These are phyloP conservation scores for Sciurus niger DNA, from an alignment of 2,113 vertebrate genomes.

Conservation along the genomic window DNA sequence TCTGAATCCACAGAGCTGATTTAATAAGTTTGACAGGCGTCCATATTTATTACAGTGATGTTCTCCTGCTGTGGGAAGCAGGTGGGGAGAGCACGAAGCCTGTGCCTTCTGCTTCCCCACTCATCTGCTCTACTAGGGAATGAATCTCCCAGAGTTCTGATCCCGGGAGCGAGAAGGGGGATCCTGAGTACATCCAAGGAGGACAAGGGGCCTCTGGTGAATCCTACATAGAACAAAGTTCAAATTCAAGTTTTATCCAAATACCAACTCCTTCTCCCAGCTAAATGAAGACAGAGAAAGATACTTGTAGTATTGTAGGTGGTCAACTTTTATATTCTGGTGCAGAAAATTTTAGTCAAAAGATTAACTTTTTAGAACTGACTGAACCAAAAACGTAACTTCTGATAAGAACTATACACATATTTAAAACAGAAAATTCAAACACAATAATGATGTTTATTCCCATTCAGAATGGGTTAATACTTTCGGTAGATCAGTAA, in stretches of 20 bases:
- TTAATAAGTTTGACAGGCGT: not conserved
- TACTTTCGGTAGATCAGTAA: not conserved
- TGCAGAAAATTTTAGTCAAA: not conserved
- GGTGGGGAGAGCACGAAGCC: not conserved
- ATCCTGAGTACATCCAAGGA: not conserved
- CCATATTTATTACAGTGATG: not conserved
- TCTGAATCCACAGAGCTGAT: slow-evolving; percentile 12
- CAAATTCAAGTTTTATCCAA: slow-evolving; percentile 33
- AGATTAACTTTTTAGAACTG: slow-evolving; percentile 49
- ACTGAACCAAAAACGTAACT: not conserved
- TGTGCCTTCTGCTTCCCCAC: not conserved
- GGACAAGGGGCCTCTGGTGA: not conserved
- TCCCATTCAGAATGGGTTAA: not conserved
- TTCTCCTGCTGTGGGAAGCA: not conserved
- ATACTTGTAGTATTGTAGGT: not conserved
- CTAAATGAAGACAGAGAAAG: slow-evolving; percentile 29
- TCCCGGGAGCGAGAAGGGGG: not conserved
- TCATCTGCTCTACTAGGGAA: not conserved
- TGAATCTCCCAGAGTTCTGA: not conserved
- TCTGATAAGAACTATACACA: not conserved
- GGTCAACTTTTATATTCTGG: not conserved
- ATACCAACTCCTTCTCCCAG: slow-evolving; percentile 2
- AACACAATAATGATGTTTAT: slow-evolving; percentile 18
- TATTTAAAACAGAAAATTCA: slow-evolving; percentile 29
- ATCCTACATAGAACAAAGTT: not conserved